A percentile compares a stretch with the other conserved stretches of the same genome.
Evolutionary conservation across 2,888 invertebrate species (phyloP).

Genomic region (Trichogramma dendrolimi): DNA sequence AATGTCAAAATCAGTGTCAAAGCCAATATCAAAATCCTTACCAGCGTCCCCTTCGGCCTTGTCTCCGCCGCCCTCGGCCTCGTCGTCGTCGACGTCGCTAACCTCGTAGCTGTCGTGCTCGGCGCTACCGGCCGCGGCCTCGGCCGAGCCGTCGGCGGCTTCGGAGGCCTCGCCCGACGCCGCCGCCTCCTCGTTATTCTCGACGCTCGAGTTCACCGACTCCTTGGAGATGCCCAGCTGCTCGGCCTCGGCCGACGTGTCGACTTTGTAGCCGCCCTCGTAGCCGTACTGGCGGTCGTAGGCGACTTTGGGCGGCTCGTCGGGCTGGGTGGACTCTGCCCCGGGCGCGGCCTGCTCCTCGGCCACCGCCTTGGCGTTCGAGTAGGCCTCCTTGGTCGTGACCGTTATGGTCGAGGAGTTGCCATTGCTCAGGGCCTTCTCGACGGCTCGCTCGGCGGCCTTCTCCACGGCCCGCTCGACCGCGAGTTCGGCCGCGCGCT

Average conservation of each 20-base stretch:
- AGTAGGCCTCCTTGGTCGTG: constrained; percentile 42
- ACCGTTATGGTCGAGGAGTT: constrained; percentile 42
- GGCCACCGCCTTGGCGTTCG: constrained; percentile 38
- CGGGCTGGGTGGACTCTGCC: constrained; percentile 31
- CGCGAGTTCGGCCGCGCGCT: constrained; percentile 46
- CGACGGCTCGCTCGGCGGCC: constrained; percentile 47
- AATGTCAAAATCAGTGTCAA: background rate
- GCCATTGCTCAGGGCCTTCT: constrained; percentile 45
- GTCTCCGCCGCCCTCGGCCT: background rate
- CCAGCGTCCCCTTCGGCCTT: background rate
- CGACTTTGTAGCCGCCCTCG: background rate
- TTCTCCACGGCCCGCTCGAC: constrained; percentile 47
- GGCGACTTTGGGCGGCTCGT: background rate
- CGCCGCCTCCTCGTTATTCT: background rate
- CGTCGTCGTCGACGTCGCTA: too few species aligned
- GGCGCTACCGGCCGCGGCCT: background rate
- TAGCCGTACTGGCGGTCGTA: constrained; percentile 17
- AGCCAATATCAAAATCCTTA: background rate
- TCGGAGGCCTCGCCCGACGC: background rate
- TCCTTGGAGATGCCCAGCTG: constrained; percentile 19
- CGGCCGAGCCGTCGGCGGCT: background rate
- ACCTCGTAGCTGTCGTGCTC: background rate
- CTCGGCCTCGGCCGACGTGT: constrained; percentile 19
- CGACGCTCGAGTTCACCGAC: constrained; percentile 21
- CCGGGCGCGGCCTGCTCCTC: constrained; percentile 36